Percentiles rank a stretch among this genome's conserved stretches.
phyloP scores from a whole-genome alignment of 2,797 vertebrate species.

The Sebastes goodei region DNA sequence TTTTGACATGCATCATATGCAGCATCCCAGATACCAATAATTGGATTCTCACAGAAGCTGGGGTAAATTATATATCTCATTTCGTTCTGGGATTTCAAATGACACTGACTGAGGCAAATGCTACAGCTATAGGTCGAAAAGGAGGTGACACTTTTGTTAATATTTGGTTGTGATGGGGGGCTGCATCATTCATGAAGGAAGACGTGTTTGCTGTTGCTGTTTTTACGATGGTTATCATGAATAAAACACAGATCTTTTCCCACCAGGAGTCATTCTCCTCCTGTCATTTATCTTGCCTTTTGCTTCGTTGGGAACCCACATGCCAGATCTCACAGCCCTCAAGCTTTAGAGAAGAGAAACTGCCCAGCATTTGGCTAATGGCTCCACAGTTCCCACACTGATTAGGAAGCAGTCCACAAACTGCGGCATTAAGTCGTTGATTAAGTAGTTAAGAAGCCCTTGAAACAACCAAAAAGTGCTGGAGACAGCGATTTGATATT shows the following conservation, averaged over 20 bases:
- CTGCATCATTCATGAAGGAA: not conserved
- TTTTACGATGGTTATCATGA: not conserved
- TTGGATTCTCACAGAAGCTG: slow-evolving; percentile 19
- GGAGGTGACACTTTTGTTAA: not conserved
- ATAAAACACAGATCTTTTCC: slow-evolving; percentile 8
- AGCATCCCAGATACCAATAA: slow-evolving; percentile 14
- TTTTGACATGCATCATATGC: not conserved
- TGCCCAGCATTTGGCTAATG: slow-evolving; percentile 44
- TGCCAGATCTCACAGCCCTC: slow-evolving; percentile 26
- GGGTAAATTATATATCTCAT: not conserved
- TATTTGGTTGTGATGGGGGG: not conserved
- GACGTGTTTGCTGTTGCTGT: not conserved
- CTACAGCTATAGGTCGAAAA: not conserved
- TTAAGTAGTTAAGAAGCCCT: slow-evolving; percentile 38
- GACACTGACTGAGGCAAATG: not conserved
- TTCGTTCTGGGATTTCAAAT: not conserved
- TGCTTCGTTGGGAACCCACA: slow-evolving; percentile 11
- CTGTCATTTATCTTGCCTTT: slow-evolving; percentile 36
- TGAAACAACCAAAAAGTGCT: slow-evolving; percentile 44
- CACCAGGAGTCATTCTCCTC: slow-evolving; percentile 12
- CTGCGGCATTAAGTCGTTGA: slow-evolving; percentile 34
- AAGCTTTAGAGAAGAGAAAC: slow-evolving; percentile 30
- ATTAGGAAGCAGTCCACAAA: slow-evolving; percentile 35
- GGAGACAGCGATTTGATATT: slow-evolving; percentile 45
- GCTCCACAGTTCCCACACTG: slow-evolving; percentile 48